Percentiles rank a stretch among this genome's conserved stretches.
Evolutionary conservation across 2,797 vertebrate genomes (phyloP).

Genomic region (Mastacembelus armatus): DNA sequence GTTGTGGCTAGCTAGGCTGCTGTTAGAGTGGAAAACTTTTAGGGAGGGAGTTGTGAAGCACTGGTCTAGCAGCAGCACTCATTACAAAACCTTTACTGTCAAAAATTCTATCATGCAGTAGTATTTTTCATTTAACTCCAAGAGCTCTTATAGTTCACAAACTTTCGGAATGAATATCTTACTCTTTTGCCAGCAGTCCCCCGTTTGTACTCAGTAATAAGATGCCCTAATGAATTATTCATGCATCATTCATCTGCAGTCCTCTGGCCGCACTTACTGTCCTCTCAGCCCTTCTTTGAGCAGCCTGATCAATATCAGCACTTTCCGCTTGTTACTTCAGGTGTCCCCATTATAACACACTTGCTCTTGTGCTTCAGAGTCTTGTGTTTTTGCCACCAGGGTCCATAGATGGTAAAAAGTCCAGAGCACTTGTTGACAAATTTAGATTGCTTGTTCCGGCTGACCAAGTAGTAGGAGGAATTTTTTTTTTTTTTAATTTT

Average conservation of each 20-base stretch:
- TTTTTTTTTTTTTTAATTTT: background rate
- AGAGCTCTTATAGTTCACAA: background rate
- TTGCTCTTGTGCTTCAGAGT: constrained; percentile 14
- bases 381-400: constrained; percentile 2
- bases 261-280: constrained; percentile 43
- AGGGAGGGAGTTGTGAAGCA: no score
- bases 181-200: constrained; percentile 28
- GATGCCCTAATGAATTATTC: constrained; percentile 59
- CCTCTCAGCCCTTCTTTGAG: constrained; percentile 44
- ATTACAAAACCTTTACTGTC: no score
- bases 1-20: no score
- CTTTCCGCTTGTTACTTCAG: constrained; percentile 14
- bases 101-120: no score
- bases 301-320: constrained; percentile 34
- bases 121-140: no score
- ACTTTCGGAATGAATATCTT: constrained; percentile 5
- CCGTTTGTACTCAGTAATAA: constrained; percentile 51
- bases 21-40: no score
- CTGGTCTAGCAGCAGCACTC: no score
- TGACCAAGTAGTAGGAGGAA: no score
- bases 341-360: constrained; percentile 6
- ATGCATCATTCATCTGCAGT: constrained; percentile 38
- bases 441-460: no score
- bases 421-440: no score
- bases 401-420: background rate